Evolutionary conservation across 2,113 vertebrate species (phyloP).

Genomic region (Crotalus tigris): DNA sequence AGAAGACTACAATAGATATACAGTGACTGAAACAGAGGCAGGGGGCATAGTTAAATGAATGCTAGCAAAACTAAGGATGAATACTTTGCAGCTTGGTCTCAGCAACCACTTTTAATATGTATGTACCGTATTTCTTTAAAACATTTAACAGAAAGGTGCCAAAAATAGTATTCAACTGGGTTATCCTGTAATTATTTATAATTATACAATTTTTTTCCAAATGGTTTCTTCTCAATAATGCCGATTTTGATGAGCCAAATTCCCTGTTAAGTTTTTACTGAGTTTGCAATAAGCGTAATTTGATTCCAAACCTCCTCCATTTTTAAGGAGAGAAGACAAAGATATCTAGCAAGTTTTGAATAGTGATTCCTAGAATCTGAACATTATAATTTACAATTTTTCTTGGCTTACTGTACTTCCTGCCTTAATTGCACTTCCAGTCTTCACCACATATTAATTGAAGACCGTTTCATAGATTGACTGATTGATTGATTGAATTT

Average conservation of each 20-base stretch:
- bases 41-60: neutral
- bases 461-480: neutral
- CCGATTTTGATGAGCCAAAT: neutral
- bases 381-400: neutral
- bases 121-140: too few relatives aligned
- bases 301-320: neutral
- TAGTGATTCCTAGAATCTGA: neutral
- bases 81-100: neutral
- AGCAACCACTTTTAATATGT: neutral
- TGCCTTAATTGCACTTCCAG: neutral
- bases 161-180: neutral
- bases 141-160: neutral
- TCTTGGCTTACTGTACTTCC: neutral
- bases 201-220: neutral
- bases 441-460: neutral
- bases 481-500: neutral
- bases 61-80: neutral
- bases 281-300: neutral
- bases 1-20: neutral
- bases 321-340: neutral
- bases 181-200: neutral
- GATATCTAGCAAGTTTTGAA: neutral
- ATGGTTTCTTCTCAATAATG: neutral
- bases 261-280: neutral
- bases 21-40: neutral